A percentile compares a stretch with the other conserved stretches of the same genome.
Conservation (phyloP, 1,140 invertebrate genomes). For the Dolichoris vasculosae region DNA sequence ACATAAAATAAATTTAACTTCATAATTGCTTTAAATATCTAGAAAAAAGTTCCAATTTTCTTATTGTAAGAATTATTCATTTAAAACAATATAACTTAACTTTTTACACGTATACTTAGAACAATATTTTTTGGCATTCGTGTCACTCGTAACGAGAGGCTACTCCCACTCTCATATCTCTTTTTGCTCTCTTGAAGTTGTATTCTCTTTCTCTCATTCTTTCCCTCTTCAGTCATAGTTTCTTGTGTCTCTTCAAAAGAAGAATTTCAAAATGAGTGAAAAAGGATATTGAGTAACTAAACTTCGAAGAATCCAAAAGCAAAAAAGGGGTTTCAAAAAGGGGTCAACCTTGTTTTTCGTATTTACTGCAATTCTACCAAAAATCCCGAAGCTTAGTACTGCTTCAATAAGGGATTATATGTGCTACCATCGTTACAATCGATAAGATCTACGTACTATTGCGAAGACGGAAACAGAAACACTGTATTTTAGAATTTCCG, state of each 20-base stretch:
- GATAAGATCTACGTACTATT: too few relatives aligned
- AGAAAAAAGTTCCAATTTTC: too few relatives aligned
- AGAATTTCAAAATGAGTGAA: background rate
- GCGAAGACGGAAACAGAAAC: background rate
- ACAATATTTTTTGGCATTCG: conserved; percentile 5
- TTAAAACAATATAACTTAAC: background rate
- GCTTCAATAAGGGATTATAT: conserved; percentile 69
- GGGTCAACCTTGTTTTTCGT: conserved; percentile 45
- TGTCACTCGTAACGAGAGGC: conserved; percentile 13
- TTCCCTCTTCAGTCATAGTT: background rate
- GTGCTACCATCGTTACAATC: conserved; percentile 47
- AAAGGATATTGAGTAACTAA: background rate
- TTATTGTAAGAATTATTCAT: background rate
- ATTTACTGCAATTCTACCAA: conserved; percentile 64
- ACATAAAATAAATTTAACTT: conserved; percentile 30
- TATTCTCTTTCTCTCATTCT: background rate
- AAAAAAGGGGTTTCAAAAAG: background rate
- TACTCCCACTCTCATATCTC: background rate
- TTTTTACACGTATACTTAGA: background rate
- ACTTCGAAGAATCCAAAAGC: background rate
- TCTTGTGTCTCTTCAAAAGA: background rate
- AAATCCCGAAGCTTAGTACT: conserved; percentile 67
- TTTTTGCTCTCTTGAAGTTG: background rate
- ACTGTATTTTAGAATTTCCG: background rate
- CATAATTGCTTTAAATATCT: conserved; percentile 9